phyloP scores from a whole-genome alignment of 2,113 vertebrate species.

The Aleadryas rufinucha region DNA sequence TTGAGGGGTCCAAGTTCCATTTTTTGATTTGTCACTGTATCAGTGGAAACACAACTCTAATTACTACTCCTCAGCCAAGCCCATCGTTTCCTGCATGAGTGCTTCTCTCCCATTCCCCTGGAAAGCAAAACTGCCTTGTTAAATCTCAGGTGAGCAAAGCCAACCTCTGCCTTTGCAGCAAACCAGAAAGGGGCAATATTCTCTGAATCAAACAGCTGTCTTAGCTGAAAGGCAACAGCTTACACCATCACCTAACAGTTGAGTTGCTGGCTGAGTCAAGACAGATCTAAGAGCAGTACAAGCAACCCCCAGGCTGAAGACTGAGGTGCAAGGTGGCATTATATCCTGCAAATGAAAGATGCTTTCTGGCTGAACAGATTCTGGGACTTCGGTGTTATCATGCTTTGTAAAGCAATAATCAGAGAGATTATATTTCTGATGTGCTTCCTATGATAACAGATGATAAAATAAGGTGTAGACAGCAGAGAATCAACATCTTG shows the following conservation, averaged over 20 bases:
- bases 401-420: neutral
- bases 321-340: neutral
- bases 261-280: neutral
- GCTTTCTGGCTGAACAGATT: neutral
- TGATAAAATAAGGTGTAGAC: neutral
- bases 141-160: neutral
- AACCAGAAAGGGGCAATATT: neutral
- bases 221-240: neutral
- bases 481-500: neutral
- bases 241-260: neutral
- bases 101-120: neutral
- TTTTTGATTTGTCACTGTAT: neutral
- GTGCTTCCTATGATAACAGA: neutral
- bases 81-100: neutral
- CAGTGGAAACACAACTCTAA: neutral
- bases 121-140: neutral
- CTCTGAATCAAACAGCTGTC: neutral
- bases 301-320: neutral
- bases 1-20: neutral
- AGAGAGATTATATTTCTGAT: neutral
- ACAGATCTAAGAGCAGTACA: neutral
- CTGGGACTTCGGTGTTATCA: neutral
- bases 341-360: neutral
- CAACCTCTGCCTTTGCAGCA: neutral
- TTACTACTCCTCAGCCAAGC: neutral